Evolutionary conservation across 2,113 vertebrate genomes (phyloP).

Genomic region (Proterorhinus semilunaris): DNA sequence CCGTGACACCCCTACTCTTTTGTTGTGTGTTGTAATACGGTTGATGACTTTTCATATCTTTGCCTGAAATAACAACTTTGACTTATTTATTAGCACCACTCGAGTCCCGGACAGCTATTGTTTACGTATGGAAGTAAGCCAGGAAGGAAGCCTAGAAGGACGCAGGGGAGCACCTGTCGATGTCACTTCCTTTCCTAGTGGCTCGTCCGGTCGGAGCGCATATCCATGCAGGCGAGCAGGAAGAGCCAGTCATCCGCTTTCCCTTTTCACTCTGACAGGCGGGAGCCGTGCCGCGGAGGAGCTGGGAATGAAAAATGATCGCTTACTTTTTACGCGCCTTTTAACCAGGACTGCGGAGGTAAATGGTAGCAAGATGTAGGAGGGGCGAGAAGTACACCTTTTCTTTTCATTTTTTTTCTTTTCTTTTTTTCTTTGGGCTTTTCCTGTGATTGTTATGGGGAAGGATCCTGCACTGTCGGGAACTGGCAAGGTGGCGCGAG

Average conservation of each 20-base stretch:
- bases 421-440: constrained; percentile 2
- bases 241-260: constrained; percentile 42
- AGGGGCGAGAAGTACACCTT: constrained; percentile 30
- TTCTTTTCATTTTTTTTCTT: neutral
- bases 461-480: constrained; percentile 53
- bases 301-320: constrained; percentile 51
- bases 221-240: constrained; percentile 55
- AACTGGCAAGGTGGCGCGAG: constrained; percentile 47
- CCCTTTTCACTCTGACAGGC: constrained; percentile 38
- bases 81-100: neutral
- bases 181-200: constrained; percentile 76
- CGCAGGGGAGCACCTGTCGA: constrained; percentile 73
- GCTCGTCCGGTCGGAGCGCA: constrained; percentile 58
- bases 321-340: constrained; percentile 14
- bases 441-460: constrained; percentile 67
- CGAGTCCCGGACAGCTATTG: constrained; percentile 48
- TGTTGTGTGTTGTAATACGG: too few relatives aligned
- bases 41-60: too few relatives aligned
- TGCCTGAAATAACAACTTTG: neutral
- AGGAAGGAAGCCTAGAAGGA: constrained; percentile 69
- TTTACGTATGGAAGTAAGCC: constrained; percentile 77
- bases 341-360: constrained; percentile 22
- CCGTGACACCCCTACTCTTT: too few relatives aligned
- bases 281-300: constrained; percentile 38
- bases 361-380: constrained; percentile 38